Conservation (phyloP, 2,797 vertebrate species). For the Ctenopoma kingsleyae region DNA sequence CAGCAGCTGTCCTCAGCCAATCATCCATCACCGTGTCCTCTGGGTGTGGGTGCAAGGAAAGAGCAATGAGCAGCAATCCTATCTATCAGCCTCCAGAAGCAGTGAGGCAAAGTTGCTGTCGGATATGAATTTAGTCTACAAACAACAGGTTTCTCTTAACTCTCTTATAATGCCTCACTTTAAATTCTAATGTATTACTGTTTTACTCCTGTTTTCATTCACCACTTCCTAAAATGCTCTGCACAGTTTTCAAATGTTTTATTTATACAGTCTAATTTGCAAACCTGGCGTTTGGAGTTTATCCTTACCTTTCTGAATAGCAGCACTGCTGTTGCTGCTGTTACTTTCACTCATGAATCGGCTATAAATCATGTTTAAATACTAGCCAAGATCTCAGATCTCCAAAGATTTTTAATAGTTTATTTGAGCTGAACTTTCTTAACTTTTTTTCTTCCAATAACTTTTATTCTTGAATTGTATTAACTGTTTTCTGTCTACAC, state of each 20-base stretch:
- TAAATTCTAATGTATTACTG: constrained; percentile 27
- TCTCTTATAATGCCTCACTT: constrained; percentile 18
- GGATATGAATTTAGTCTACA: constrained; percentile 50
- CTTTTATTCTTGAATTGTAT: too few species aligned
- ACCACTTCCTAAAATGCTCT: constrained; percentile 8
- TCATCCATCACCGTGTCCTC: constrained; percentile 70
- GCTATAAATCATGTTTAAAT: constrained; percentile 1
- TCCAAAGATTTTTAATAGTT: not conserved
- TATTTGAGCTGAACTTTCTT: too few species aligned
- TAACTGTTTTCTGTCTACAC: too few species aligned
- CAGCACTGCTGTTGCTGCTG: not conserved
- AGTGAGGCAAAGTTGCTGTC: constrained; percentile 38
- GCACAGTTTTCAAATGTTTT: constrained; percentile 11
- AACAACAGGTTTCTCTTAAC: constrained; percentile 58
- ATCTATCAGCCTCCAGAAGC: constrained; percentile 59
- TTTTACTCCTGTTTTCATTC: constrained; percentile 8
- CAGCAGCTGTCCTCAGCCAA: constrained; percentile 61
- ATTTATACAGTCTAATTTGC: constrained; percentile 31
- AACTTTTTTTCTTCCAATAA: too few species aligned
- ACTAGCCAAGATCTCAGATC: not conserved
- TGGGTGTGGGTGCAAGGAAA: constrained; percentile 53
- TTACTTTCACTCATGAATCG: not conserved
- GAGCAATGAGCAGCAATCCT: constrained; percentile 57
- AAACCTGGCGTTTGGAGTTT: constrained; percentile 1
- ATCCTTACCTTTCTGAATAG: constrained; percentile 2